Evolutionary conservation across 1,140 invertebrate genomes (phyloP), one percentile per base, ranked within the genome.

Genomic region (Manduca sexta): DNA sequence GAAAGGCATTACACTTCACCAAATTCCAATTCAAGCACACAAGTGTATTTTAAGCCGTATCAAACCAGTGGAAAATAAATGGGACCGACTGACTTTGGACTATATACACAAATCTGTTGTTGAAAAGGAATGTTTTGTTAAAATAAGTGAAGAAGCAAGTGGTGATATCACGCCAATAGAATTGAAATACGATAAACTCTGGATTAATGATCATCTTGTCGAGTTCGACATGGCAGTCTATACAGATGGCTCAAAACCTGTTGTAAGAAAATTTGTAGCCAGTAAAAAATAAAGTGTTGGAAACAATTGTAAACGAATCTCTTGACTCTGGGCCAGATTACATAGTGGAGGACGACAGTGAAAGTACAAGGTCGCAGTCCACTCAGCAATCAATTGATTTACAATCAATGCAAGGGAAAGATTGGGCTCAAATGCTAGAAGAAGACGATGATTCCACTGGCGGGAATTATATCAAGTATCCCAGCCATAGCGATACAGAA

Each of bases 1-100:
- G 8, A 91, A 90, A 57, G 85, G 87, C 48, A 76, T 92, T 1
- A 84, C 89, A 3, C 82, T 91, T 17, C 64, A 83, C 1, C 62
- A 92, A 37, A 82, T 92, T 14, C 91, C 91, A 1, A 79, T 87
- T 2, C 88, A 89, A 59, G 86, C 87, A 6, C 78, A 80, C 40
- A 86, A 76, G 55, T 84, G 87, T 21, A 29, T 65, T 3, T 64
- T 91, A 3, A 53, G 76, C 38, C 73, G 87, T 1, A 84, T 90
- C 1, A 55, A 62, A 21, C 86, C 88, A 0, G 60, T 64, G 2
- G 52, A 48, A 1, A 65, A 64, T 8, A 50, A 68, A 3, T 86
- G 83, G 83, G 64, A 77, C 15, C 62, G 70, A 35, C 51, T 64
- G 29, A 63, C 69, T 3, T 60, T 85, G 33, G 81, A 85, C 39